Evolutionary conservation across 1,140 invertebrate species (phyloP).

Genomic region (Solen grandis): DNA sequence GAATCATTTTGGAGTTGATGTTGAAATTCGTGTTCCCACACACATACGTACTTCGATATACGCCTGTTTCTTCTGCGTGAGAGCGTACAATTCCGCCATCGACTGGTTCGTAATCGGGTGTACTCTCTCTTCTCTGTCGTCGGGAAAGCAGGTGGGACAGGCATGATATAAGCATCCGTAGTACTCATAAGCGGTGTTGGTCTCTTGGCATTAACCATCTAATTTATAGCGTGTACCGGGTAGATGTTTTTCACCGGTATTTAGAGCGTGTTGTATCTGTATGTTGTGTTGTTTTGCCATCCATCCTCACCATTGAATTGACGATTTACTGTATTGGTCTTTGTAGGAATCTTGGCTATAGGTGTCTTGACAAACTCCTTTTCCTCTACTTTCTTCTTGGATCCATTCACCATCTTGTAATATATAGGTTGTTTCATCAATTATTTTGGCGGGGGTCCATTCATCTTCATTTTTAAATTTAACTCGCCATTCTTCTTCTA

Average conservation of each 20-base stretch:
- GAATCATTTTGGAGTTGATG: too few species aligned
- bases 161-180: too few species aligned
- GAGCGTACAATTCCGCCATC: too few species aligned
- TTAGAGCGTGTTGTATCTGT: conserved; percentile 18
- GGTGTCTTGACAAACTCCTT: not conserved
- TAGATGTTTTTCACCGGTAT: not conserved
- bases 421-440: too few species aligned
- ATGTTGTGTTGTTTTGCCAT: not conserved
- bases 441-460: too few species aligned
- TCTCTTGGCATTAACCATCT: conserved; percentile 21
- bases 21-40: conserved; percentile 38
- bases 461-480: too few species aligned
- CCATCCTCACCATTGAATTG: conserved; percentile 11
- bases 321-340: not conserved
- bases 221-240: conserved; percentile 16
- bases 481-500: too few species aligned
- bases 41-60: conserved; percentile 34
- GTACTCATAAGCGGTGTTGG: conserved; percentile 30
- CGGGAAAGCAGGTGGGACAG: too few species aligned
- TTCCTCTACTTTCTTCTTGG: not conserved
- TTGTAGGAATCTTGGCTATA: conserved; percentile 1
- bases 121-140: too few species aligned
- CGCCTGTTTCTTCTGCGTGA: too few species aligned
- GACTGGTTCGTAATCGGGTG: too few species aligned
- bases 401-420: too few species aligned